These are phyloP conservation scores for Diplosoma virens DNA, from an alignment of 23 tunicate species.

Conservation along the genomic window DNA sequence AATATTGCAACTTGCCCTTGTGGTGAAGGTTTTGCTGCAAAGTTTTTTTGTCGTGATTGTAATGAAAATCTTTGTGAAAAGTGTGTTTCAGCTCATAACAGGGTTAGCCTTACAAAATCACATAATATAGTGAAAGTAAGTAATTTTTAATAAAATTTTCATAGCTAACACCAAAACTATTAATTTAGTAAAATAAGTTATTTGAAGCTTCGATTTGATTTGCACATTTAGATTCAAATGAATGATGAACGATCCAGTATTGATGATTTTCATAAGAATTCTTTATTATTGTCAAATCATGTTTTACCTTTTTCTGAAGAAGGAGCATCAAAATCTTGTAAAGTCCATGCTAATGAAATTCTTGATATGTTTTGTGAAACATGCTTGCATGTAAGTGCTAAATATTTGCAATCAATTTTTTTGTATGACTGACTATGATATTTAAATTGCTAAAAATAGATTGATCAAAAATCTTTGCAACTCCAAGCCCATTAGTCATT, in stretches of 20 bases:
- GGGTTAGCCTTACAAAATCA: conserved; percentile 72
- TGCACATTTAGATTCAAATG: background rate
- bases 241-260: background rate
- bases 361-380: conserved; percentile 59
- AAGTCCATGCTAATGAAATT: conserved; percentile 50
- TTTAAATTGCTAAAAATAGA: too few species aligned
- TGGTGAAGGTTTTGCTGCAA: conserved; percentile 61
- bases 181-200: too few species aligned
- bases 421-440: too few species aligned
- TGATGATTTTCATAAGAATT: background rate
- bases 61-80: conserved; percentile 66
- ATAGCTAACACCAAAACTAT: too few species aligned
- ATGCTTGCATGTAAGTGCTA: conserved; percentile 54
- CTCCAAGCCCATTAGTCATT: too few species aligned
- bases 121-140: conserved; percentile 61
- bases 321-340: conserved; percentile 22
- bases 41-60: conserved; percentile 60
- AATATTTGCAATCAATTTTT: background rate
- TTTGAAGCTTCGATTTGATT: background rate
- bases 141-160: background rate
- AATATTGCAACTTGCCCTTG: conserved; percentile 46
- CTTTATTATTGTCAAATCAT: background rate
- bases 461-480: too few species aligned
- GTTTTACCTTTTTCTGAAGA: conserved; percentile 32
- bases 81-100: conserved; percentile 84